phyloP scores from a whole-genome alignment of 2,113 vertebrate genomes.

The Callipepla squamata region DNA sequence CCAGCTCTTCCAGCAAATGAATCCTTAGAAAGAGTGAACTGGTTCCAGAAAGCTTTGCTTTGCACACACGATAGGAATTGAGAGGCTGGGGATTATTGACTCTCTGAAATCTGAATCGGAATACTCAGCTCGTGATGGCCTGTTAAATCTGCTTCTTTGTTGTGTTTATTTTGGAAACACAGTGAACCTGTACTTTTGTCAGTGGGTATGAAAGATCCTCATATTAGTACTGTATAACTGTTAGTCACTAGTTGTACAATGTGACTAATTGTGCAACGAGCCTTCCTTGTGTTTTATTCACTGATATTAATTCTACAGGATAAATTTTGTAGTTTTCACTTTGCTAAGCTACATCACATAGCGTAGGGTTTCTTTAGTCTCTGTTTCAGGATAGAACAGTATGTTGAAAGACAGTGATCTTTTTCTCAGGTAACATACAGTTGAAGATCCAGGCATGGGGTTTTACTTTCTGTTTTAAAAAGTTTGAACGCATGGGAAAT shows the following conservation, averaged over 20 bases:
- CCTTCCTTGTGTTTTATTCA: neutral
- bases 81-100: neutral
- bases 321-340: neutral
- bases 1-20: conserved; percentile 38
- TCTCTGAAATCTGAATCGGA: neutral
- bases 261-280: neutral
- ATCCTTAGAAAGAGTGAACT: neutral
- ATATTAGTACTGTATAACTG: neutral
- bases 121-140: neutral
- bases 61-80: neutral
- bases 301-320: neutral
- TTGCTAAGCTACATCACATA: neutral
- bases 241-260: neutral
- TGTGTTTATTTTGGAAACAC: neutral
- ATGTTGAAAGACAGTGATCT: neutral
- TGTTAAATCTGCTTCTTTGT: neutral
- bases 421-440: neutral
- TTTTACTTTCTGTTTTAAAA: neutral
- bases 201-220: neutral
- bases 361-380: neutral
- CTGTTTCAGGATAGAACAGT: neutral
- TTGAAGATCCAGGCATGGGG: neutral
- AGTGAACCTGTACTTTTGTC: neutral
- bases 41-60: neutral
- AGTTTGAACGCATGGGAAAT: neutral